phyloP scores from a whole-genome alignment of 1,140 invertebrate species.

The Magallana gigas region DNA sequence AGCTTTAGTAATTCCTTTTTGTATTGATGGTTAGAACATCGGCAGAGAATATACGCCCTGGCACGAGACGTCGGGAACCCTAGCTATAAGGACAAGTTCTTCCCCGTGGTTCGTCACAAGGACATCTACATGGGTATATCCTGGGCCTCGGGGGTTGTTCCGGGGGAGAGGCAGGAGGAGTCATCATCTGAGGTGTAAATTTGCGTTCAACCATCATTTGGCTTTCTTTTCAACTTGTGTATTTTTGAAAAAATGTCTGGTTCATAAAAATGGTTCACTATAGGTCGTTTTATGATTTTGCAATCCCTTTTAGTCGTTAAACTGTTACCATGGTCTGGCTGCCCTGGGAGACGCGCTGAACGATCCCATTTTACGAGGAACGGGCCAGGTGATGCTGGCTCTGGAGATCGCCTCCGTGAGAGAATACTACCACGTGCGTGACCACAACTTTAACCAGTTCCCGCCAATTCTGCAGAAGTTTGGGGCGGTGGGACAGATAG shows the following conservation, averaged over 20 bases:
- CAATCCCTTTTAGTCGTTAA: constrained; percentile 61
- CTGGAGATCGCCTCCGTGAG: constrained; percentile 70
- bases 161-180: constrained; percentile 70
- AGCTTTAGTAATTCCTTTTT: not conserved
- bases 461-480: constrained; percentile 66
- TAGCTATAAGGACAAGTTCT: constrained; percentile 61
- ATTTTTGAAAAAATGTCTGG: too few relatives aligned
- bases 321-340: constrained; percentile 73
- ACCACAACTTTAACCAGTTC: constrained; percentile 69
- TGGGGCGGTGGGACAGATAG: constrained; percentile 69
- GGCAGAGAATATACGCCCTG: constrained; percentile 63
- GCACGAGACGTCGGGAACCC: constrained; percentile 72
- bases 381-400: constrained; percentile 68
- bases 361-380: constrained; percentile 62
- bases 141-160: constrained; percentile 70
- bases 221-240: too few relatives aligned
- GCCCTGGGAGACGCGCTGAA: constrained; percentile 68
- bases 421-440: constrained; percentile 73
- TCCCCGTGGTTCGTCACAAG: constrained; percentile 69
- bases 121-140: constrained; percentile 73
- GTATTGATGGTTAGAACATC: constrained; percentile 59
- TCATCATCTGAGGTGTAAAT: constrained; percentile 70
- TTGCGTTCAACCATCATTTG: too few relatives aligned
- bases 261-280: too few relatives aligned
- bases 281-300: too few relatives aligned